phyloP scores from a whole-genome alignment of 2,797 vertebrate genomes.

The Lacerta viridis region DNA sequence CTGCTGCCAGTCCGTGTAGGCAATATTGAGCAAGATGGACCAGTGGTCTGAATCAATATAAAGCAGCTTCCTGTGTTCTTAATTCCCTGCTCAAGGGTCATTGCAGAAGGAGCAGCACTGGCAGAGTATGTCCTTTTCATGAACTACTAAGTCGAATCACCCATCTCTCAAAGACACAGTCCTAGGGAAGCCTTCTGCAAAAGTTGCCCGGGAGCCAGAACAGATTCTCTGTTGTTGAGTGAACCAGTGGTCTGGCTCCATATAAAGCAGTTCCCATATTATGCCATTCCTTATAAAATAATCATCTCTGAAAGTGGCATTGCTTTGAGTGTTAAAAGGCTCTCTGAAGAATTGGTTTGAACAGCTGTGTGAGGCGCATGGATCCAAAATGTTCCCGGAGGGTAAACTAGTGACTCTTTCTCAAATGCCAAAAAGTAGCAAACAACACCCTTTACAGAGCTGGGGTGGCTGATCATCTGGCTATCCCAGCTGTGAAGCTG shows the following conservation, averaged over 20 bases:
- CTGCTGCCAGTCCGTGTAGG: background rate
- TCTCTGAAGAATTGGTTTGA: constrained; percentile 42
- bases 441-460: constrained; percentile 43
- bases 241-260: too few species aligned
- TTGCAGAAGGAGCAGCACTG: too few species aligned
- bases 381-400: constrained; percentile 58
- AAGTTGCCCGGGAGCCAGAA: background rate
- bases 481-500: constrained; percentile 54
- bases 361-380: constrained; percentile 29
- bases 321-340: constrained; percentile 42
- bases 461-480: constrained; percentile 34
- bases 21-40: background rate
- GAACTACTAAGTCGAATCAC: background rate
- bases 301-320: background rate
- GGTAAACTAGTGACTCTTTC: constrained; percentile 32
- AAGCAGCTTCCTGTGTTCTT: too few species aligned
- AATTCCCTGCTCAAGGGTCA: too few species aligned
- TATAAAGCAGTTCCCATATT: background rate
- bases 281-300: background rate
- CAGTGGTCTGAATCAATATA: too few species aligned
- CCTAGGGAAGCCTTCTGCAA: background rate
- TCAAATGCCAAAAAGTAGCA: constrained; percentile 52
- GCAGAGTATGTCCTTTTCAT: too few species aligned
- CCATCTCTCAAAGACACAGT: background rate
- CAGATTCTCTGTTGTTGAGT: background rate